Evolutionary conservation across 2,113 vertebrate species (phyloP).

Genomic region (Stigmatopora nigra): DNA sequence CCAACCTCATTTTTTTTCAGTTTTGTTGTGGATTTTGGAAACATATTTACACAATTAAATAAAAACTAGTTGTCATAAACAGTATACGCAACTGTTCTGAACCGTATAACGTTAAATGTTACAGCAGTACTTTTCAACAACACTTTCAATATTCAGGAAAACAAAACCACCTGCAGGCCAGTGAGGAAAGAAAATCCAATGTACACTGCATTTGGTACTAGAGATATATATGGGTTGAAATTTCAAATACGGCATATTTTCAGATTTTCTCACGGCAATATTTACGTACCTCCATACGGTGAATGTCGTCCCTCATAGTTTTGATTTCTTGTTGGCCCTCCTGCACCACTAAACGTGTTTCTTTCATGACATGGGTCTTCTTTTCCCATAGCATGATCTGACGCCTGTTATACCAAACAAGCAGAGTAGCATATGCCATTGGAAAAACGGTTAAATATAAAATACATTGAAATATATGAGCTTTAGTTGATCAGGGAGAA

Average conservation of each 20-base stretch:
- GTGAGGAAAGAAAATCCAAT: no score
- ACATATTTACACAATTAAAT: no score
- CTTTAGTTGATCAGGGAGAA: background rate
- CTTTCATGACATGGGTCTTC: slow-evolving; percentile 80
- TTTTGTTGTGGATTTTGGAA: no score
- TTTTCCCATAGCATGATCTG: slow-evolving; percentile 92
- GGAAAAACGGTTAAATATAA: background rate
- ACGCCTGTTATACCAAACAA: slow-evolving; percentile 61
- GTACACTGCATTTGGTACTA: no score
- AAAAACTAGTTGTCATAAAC: no score
- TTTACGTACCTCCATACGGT: slow-evolving; percentile 79
- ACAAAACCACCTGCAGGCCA: background rate
- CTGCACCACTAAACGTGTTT: slow-evolving; percentile 74
- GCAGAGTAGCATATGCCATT: background rate
- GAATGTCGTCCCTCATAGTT: slow-evolving; percentile 82
- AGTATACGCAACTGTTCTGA: no score
- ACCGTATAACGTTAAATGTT: no score
- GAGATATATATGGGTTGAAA: background rate
- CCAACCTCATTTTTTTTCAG: no score
- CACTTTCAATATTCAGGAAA: background rate
- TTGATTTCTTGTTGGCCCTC: slow-evolving; percentile 65
- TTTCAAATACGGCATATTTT: background rate
- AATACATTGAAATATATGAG: background rate
- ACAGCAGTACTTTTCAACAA: background rate
- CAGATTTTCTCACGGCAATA: background rate